These are phyloP conservation scores for Spinibarbus caldwelli DNA, from an alignment of 2,797 vertebrate species.

Conservation along the genomic window DNA sequence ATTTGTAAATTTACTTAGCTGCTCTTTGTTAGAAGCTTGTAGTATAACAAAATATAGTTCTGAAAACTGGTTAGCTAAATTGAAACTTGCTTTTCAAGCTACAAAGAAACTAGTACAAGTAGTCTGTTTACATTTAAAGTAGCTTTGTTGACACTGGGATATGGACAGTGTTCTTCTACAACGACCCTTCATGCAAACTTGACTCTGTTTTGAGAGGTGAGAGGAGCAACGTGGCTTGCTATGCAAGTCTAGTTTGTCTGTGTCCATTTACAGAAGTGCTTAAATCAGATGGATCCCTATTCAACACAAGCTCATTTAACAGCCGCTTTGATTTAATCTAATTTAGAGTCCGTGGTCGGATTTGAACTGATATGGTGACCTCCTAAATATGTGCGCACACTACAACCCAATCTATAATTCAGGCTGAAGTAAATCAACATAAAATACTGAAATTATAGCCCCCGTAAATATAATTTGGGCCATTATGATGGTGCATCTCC, in stretches of 20 bases:
- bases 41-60: background rate
- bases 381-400: conserved; percentile 24
- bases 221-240: background rate
- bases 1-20: background rate
- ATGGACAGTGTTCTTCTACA: conserved; percentile 19
- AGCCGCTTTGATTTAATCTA: conserved; percentile 31
- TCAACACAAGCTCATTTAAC: conserved; percentile 39
- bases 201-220: conserved; percentile 28
- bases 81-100: background rate
- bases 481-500: conserved; percentile 31
- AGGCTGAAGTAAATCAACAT: conserved; percentile 47
- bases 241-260: conserved; percentile 33
- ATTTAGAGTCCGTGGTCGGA: conserved; percentile 19
- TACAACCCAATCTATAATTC: conserved; percentile 29
- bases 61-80: background rate
- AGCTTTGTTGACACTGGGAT: background rate
- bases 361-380: conserved; percentile 32
- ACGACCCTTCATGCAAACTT: conserved; percentile 23
- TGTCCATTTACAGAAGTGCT: conserved; percentile 28
- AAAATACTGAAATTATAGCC: conserved; percentile 43
- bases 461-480: conserved; percentile 26
- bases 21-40: background rate
- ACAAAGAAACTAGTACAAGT: background rate
- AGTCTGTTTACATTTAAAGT: background rate
- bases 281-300: conserved; percentile 21